These are phyloP conservation scores for Tenualosa ilisha DNA, from an alignment of 2,797 vertebrate species.

Conservation along the genomic window DNA sequence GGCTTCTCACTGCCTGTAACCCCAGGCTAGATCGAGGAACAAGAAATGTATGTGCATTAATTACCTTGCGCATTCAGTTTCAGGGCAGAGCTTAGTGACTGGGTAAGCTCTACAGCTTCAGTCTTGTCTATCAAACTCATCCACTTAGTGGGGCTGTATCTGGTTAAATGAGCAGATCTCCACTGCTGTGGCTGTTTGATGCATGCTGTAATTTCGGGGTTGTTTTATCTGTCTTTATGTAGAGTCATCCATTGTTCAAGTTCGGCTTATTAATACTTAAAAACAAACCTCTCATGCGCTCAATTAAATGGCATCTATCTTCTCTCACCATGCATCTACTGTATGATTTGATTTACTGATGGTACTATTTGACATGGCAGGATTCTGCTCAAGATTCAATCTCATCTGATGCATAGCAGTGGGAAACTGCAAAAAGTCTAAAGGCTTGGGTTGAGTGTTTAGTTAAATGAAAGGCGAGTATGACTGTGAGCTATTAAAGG, in stretches of 20 bases:
- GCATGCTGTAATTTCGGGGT: too few species aligned
- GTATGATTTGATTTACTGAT: neutral
- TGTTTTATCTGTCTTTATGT: neutral
- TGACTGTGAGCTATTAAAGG: neutral
- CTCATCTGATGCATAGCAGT: neutral
- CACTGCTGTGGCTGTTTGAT: too few species aligned
- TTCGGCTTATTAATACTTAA: neutral
- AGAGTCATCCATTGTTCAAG: neutral
- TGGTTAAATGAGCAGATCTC: neutral
- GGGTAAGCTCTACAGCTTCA: neutral
- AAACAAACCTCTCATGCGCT: neutral
- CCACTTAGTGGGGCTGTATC: neutral
- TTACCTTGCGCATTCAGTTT: neutral
- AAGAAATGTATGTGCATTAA: neutral
- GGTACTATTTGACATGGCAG: neutral
- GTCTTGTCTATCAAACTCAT: neutral
- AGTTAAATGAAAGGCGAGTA: neutral
- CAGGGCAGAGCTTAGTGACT: neutral
- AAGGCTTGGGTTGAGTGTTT: neutral
- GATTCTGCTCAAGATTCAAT: neutral
- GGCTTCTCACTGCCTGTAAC: slow-evolving; percentile 56
- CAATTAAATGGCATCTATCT: neutral
- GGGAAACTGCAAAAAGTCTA: neutral
- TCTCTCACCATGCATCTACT: neutral
- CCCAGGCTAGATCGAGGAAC: neutral